These are phyloP conservation scores for Cossypha polioptera DNA, from an alignment of 2,797 vertebrate genomes.

Conservation along the genomic window DNA sequence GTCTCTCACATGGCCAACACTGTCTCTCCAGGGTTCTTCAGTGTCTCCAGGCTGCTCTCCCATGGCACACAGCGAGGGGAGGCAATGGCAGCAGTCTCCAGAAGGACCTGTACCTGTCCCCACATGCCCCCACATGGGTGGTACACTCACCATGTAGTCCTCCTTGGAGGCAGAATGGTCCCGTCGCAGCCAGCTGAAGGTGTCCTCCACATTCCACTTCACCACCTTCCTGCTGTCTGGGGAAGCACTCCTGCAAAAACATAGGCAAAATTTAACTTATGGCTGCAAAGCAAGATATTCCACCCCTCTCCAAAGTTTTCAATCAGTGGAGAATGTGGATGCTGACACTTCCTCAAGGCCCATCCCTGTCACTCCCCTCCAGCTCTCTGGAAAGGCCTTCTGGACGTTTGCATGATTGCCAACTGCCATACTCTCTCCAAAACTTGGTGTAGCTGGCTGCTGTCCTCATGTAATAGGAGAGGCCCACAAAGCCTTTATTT, in stretches of 20 bases:
- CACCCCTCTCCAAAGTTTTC: accelerated
- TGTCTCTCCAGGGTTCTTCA: background rate
- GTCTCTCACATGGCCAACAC: background rate
- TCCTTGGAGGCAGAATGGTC: conserved; percentile 97
- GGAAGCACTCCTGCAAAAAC: conserved; percentile 86
- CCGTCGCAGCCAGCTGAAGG: conserved; percentile 95
- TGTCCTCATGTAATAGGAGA: background rate
- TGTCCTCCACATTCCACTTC: conserved; percentile 98
- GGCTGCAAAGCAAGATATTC: accelerated
- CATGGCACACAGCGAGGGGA: background rate
- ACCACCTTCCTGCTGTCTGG: conserved; percentile 97
- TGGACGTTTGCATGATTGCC: accelerated
- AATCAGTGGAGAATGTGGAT: background rate
- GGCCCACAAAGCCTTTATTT: background rate
- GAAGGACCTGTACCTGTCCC: background rate
- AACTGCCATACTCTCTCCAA: background rate
- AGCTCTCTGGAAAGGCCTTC: background rate
- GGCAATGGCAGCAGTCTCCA: background rate
- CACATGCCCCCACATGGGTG: background rate
- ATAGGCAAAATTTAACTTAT: background rate
- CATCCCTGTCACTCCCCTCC: background rate
- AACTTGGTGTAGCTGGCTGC: background rate
- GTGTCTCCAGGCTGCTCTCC: background rate
- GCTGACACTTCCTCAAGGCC: background rate
- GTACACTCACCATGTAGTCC: conserved; percentile 87